phyloP scores from a whole-genome alignment of 2,888 invertebrate genomes.

The Psylliodes chrysocephalus region DNA sequence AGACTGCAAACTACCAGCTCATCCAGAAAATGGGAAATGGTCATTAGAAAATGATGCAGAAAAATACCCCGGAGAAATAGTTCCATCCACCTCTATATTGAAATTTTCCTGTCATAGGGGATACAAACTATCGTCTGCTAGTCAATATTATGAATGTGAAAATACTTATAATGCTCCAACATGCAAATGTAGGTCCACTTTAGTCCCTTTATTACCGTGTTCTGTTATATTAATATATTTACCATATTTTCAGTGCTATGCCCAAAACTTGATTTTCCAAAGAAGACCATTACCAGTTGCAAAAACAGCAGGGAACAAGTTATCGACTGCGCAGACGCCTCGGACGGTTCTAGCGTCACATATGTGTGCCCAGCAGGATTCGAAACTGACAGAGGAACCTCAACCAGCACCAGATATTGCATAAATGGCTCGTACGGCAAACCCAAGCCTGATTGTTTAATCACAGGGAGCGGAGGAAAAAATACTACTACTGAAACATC shows the following conservation, averaged over 20 bases:
- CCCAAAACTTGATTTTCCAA: conserved; percentile 25
- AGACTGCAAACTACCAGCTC: conserved; percentile 40
- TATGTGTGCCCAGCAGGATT: conserved; percentile 28
- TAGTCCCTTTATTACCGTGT: neutral
- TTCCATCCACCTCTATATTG: conserved; percentile 25
- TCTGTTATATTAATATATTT: neutral
- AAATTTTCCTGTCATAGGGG: conserved; percentile 34
- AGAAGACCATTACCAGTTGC: conserved; percentile 18
- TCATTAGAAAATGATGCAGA: conserved; percentile 14
- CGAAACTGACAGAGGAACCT: conserved; percentile 20
- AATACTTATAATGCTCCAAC: conserved; percentile 24
- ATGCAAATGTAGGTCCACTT: conserved; percentile 26
- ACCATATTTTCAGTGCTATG: conserved; percentile 22
- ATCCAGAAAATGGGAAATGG: conserved; percentile 39
- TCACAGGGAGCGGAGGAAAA: neutral
- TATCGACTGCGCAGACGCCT: conserved; percentile 27
- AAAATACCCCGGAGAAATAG: conserved; percentile 31
- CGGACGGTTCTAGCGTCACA: conserved; percentile 23
- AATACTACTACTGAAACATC: conserved; percentile 13
- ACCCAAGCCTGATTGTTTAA: conserved; percentile 20
- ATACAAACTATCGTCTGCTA: conserved; percentile 25
- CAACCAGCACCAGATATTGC: conserved; percentile 24
- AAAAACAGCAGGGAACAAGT: conserved; percentile 16
- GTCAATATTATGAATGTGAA: conserved; percentile 26
- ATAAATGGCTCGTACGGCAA: conserved; percentile 23